These are phyloP conservation scores for Mesoligia furuncula DNA, from an alignment of 2,888 invertebrate genomes.

Conservation along the genomic window DNA sequence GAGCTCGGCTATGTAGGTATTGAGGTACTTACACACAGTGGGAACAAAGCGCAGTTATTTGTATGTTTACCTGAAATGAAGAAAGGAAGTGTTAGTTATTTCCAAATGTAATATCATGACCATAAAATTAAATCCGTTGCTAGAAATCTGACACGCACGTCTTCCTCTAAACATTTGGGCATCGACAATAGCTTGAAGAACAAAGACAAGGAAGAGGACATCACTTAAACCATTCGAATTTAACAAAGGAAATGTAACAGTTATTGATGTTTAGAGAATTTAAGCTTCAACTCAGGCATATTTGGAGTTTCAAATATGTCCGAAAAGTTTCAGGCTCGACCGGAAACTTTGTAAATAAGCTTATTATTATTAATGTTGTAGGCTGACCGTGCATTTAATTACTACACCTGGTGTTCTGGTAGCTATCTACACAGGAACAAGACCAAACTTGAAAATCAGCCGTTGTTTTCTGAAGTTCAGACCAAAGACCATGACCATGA, in stretches of 20 bases:
- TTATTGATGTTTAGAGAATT: slow-evolving; percentile 1
- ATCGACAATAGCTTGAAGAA: slow-evolving; percentile 33
- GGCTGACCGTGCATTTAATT: not conserved
- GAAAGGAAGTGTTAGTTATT: slow-evolving; percentile 43
- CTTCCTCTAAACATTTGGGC: slow-evolving; percentile 19
- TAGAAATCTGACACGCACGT: slow-evolving; percentile 14
- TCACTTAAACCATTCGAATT: slow-evolving; percentile 3
- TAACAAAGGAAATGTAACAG: slow-evolving; percentile 30
- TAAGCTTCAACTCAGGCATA: not conserved
- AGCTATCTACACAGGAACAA: not conserved
- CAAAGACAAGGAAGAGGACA: slow-evolving; percentile 40
- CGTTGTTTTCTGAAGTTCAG: not conserved
- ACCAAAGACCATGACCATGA: not conserved
- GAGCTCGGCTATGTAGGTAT: slow-evolving; percentile 5
- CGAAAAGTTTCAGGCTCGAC: not conserved
- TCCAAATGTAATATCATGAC: slow-evolving; percentile 12
- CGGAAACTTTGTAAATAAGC: not conserved
- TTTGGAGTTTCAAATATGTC: not conserved
- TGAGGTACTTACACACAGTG: slow-evolving; percentile 48
- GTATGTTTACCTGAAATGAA: slow-evolving; percentile 60
- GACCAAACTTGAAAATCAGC: not conserved
- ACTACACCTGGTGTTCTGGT: not conserved
- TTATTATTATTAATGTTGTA: too few relatives aligned
- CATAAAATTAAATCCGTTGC: slow-evolving; percentile 36
- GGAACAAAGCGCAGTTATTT: slow-evolving; percentile 38